Evolutionary conservation across 2,113 vertebrate species (phyloP), one percentile per base, ranked within the genome.

Genomic region (Rhea americana): DNA sequence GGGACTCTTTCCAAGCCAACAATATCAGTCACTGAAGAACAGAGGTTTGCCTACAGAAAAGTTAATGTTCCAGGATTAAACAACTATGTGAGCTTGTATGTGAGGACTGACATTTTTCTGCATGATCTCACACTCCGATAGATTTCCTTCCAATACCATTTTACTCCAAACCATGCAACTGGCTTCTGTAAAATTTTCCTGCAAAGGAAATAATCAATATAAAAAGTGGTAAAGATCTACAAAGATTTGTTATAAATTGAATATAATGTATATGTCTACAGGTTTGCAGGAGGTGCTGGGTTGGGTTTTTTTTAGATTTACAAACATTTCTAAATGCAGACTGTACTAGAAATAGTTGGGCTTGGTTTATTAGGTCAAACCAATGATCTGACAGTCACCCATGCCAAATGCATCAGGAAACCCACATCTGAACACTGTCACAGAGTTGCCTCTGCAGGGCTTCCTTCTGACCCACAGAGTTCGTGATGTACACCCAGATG

Each of bases 401-500:
- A 25, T 2, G 62, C 13, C 5, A 71, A 43, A 71, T 10, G 4
- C 35, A 78, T 66, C 70, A 78, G 78, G 35, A 81, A 74, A 70
- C 80, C 19, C 5, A 41, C 10, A 56, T 47, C 58, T 70, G 37
- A 86, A 10, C 14, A 39, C n/a, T 37, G n/a, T 53, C 26, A 37
- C 26, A 78, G 30, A 22, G 13, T 11, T 71, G 10, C 5, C 7
- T 75, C 30, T 65, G 15, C 17, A 51, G 50, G 32, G 4, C 25
- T 56, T 50, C n/a, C 22, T 68, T 48, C 37, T 76, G 45, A 41
- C 9, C 11, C 22, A 7, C 19, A 48, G 30, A 32, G 19, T 8
- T 70, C 8, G 4, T 1, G 2, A 17, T 21, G 13, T 47, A 41
- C 2, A 20, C 7, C 2, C 1, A 4, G 50, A 16, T 35, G 50